Conservation (phyloP, 2,113 vertebrate species). For the Thinocorus orbignyianus region DNA sequence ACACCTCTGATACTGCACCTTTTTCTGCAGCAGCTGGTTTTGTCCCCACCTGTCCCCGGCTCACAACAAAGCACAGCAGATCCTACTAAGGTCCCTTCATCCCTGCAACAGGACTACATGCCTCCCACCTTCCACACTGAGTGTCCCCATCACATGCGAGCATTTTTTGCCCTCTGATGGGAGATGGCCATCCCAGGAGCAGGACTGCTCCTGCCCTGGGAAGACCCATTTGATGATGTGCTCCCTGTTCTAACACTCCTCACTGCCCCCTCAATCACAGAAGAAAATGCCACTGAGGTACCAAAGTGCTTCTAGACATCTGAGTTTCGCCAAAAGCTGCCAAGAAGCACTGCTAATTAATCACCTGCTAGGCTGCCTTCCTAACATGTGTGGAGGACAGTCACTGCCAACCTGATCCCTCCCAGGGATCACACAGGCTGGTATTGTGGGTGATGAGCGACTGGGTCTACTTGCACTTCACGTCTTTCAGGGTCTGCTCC, state of each 20-base stretch:
- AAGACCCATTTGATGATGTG: not conserved
- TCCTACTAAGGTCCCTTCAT: too few species aligned
- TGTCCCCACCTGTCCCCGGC: too few species aligned
- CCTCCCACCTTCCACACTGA: not conserved
- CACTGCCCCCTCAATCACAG: not conserved
- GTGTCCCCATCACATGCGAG: fast-evolving
- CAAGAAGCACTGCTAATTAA: not conserved
- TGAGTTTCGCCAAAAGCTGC: not conserved
- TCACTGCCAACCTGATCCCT: not conserved
- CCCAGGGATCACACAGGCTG: not conserved
- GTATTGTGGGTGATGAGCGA: fast-evolving
- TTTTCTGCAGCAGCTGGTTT: not conserved
- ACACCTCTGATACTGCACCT: not conserved
- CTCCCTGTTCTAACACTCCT: not conserved
- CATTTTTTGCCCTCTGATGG: not conserved
- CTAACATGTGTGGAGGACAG: not conserved
- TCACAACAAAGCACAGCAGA: too few species aligned
- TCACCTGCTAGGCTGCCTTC: not conserved
- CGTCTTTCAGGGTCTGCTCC: not conserved
- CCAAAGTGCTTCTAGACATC: not conserved
- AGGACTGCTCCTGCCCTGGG: not conserved
- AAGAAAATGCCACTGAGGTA: not conserved
- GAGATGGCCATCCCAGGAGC: not conserved
- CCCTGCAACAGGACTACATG: not conserved
- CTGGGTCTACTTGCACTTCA: not conserved